Evolutionary conservation across 2,888 invertebrate genomes (phyloP).

Genomic region (Diabrotica balteata): DNA sequence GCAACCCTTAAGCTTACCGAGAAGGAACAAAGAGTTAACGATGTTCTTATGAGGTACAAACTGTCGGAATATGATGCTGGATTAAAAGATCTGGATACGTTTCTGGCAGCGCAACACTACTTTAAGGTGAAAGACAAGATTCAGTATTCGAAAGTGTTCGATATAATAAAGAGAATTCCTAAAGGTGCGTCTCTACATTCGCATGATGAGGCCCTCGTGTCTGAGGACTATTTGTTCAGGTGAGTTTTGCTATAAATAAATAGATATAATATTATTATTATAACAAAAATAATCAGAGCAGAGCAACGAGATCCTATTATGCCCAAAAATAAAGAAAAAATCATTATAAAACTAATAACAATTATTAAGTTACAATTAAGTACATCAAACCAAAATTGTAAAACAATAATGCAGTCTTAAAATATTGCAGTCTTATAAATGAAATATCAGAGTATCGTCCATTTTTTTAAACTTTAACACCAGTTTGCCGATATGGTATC

Average conservation of each 20-base stretch:
- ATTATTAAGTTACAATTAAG: no score
- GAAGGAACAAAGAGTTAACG: slow-evolving; percentile 49
- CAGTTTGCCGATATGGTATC: no score
- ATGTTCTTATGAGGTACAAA: slow-evolving; percentile 51
- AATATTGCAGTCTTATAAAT: no score
- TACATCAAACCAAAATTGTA: no score
- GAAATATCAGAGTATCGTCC: no score
- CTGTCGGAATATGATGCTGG: slow-evolving; percentile 49
- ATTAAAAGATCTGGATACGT: slow-evolving; percentile 53
- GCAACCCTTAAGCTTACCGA: slow-evolving; percentile 52
- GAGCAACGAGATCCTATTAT: no score
- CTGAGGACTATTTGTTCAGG: slow-evolving; percentile 66
- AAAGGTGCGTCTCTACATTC: slow-evolving; percentile 76
- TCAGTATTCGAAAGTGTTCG: slow-evolving; percentile 68
- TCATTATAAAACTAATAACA: no score
- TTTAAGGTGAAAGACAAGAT: slow-evolving; percentile 69
- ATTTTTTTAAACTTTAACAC: no score
- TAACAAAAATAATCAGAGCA: no score
- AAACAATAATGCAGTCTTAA: no score
- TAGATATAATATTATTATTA: no score
- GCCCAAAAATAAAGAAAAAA: no score
- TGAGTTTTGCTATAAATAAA: not conserved
- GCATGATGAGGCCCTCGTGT: slow-evolving; percentile 71
- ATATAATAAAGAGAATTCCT: slow-evolving; percentile 72
- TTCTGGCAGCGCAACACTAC: slow-evolving; percentile 71